phyloP scores from a whole-genome alignment of 1,140 invertebrate genomes.

The Choristoneura fumiferana region DNA sequence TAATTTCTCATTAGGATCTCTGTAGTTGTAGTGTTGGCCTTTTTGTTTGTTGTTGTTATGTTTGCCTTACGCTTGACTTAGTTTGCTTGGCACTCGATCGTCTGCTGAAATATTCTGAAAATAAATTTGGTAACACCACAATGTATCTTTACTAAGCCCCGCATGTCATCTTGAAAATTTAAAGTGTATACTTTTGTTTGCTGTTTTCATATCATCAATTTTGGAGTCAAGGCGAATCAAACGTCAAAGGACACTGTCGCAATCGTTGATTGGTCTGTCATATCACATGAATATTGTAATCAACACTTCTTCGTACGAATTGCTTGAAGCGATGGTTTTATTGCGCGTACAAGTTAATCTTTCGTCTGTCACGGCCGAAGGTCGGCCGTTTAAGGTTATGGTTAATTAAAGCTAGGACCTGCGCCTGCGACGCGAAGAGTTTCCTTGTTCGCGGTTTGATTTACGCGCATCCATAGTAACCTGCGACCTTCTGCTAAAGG shows the following conservation, averaged over 20 bases:
- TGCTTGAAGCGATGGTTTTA: conserved; percentile 20
- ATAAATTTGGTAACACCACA: too few species aligned
- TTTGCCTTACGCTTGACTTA: too few species aligned
- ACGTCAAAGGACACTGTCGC: conserved; percentile 6
- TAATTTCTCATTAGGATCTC: too few species aligned
- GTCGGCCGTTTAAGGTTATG: conserved; percentile 47
- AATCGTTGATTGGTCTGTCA: conserved; percentile 11
- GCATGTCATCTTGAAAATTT: too few species aligned
- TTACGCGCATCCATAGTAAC: conserved; percentile 48
- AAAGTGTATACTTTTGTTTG: too few species aligned
- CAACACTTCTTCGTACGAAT: neutral
- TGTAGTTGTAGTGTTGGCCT: too few species aligned
- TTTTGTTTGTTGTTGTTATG: too few species aligned
- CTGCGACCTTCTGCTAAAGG: conserved; percentile 57
- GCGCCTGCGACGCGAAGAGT: conserved; percentile 30
- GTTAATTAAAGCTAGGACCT: conserved; percentile 57
- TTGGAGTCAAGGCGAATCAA: conserved; percentile 3
- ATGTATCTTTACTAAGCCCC: too few species aligned
- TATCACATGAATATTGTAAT: conserved; percentile 6
- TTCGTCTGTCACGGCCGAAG: conserved; percentile 40
- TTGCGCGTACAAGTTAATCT: conserved; percentile 46
- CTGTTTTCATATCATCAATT: too few species aligned
- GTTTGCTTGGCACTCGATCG: too few species aligned
- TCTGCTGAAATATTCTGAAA: too few species aligned
- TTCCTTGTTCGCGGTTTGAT: conserved; percentile 55